A percentile compares a stretch with the other conserved stretches of the same genome.
Conservation (phyloP, 2,888 invertebrate genomes). For the Cephus runcator region DNA sequence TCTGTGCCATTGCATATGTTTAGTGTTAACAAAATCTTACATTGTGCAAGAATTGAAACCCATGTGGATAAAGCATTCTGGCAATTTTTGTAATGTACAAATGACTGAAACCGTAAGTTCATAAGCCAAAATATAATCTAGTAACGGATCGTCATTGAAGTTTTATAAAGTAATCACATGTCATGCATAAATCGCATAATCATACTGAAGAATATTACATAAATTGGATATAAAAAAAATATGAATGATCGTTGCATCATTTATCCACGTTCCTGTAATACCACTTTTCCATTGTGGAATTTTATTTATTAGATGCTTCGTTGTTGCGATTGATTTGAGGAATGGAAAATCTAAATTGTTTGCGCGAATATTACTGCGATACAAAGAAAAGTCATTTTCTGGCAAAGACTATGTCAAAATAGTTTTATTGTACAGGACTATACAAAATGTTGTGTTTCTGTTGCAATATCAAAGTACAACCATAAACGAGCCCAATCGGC, state of each 20-base stretch:
- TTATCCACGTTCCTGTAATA: neutral
- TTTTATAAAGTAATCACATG: neutral
- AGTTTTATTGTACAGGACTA: slow-evolving; percentile 23
- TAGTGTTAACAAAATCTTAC: slow-evolving; percentile 36
- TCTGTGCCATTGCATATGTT: neutral
- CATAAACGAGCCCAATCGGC: neutral
- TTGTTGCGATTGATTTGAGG: neutral
- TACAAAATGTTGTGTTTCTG: slow-evolving; percentile 19
- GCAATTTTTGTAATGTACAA: neutral
- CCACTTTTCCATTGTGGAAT: neutral
- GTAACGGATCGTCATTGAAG: neutral
- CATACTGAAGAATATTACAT: neutral
- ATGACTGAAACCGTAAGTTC: neutral
- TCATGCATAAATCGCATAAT: neutral
- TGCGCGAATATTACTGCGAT: neutral
- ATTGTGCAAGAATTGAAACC: slow-evolving; percentile 36
- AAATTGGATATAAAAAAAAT: neutral
- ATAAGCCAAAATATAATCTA: neutral
- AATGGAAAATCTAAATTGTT: neutral
- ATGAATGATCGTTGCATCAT: neutral
- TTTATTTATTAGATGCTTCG: neutral
- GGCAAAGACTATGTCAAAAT: neutral
- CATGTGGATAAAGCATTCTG: neutral
- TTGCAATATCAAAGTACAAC: neutral
- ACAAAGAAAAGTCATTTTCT: neutral